Conservation (phyloP, 2,888 invertebrate genomes). For the Nemoura dubitans region DNA sequence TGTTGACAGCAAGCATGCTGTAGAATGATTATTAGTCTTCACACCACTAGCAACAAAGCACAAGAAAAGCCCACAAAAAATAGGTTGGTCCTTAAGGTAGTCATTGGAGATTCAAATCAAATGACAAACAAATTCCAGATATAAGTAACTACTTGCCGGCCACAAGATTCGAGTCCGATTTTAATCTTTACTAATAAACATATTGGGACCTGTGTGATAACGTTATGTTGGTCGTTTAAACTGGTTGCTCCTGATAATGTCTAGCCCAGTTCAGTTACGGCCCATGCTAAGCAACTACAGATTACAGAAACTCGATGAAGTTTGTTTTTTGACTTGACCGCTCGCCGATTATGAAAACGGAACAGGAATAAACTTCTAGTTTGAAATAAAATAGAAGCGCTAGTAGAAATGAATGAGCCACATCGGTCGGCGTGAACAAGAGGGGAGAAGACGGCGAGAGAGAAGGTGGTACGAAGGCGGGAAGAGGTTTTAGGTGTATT, state of each 20-base stretch:
- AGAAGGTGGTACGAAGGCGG: slow-evolving; percentile 42
- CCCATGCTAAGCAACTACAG: background rate
- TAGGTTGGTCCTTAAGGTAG: background rate
- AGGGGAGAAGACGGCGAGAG: background rate
- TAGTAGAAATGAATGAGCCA: background rate
- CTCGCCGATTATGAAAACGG: background rate
- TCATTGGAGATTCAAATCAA: slow-evolving; percentile 27
- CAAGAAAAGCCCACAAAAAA: slow-evolving; percentile 14
- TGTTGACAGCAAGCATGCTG: too few species aligned
- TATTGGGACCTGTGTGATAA: background rate
- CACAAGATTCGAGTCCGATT: slow-evolving; percentile 17
- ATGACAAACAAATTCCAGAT: slow-evolving; percentile 40
- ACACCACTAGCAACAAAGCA: background rate
- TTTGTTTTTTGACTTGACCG: background rate
- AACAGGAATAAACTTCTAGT: background rate
- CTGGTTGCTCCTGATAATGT: slow-evolving; percentile 37
- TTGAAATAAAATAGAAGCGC: background rate
- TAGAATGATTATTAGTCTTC: background rate
- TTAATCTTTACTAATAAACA: background rate
- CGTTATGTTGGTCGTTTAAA: slow-evolving; percentile 8
- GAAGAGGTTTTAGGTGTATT: slow-evolving; percentile 43
- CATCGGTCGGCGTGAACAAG: background rate
- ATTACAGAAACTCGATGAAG: too few species aligned
- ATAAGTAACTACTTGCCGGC: slow-evolving; percentile 30
- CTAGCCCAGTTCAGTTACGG: slow-evolving; percentile 1